Conservation (phyloP, 2,888 invertebrate genomes). For the Oscheius sp. region DNA sequence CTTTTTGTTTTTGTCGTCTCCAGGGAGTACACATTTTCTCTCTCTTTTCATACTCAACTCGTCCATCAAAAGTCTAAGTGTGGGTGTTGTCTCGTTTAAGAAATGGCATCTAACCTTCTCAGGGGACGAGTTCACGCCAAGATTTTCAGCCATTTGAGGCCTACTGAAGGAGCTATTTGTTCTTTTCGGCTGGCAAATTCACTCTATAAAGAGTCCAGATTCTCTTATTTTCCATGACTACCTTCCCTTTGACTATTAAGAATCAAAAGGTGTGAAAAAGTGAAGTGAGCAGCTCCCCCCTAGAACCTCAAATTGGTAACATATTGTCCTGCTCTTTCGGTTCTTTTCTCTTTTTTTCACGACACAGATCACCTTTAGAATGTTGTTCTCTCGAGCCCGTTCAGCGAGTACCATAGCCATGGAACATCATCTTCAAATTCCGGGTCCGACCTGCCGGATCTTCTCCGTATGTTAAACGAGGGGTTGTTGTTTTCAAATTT, state of each 20-base stretch:
- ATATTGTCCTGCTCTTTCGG: background rate
- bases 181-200: background rate
- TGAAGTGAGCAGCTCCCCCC: background rate
- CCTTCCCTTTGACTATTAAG: background rate
- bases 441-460: background rate
- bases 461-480: background rate
- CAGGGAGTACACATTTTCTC: too few species aligned
- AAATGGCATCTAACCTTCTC: conserved; percentile 12
- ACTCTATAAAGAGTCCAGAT: background rate
- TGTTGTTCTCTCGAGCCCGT: conserved; percentile 63
- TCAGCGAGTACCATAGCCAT: conserved; percentile 58
- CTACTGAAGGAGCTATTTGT: background rate
- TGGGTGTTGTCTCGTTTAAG: conserved; percentile 21
- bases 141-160: background rate
- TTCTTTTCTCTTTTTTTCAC: conserved; percentile 1
- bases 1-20: background rate
- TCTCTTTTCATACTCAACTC: background rate
- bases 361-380: conserved; percentile 24
- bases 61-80: conserved; percentile 1
- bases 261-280: too few species aligned
- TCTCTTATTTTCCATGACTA: background rate
- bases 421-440: conserved; percentile 46
- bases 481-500: too few species aligned
- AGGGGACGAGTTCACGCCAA: conserved; percentile 18
- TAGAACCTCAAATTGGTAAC: too few species aligned